Conservation (phyloP, 1,140 invertebrate genomes). For the Drosophila erecta region DNA sequence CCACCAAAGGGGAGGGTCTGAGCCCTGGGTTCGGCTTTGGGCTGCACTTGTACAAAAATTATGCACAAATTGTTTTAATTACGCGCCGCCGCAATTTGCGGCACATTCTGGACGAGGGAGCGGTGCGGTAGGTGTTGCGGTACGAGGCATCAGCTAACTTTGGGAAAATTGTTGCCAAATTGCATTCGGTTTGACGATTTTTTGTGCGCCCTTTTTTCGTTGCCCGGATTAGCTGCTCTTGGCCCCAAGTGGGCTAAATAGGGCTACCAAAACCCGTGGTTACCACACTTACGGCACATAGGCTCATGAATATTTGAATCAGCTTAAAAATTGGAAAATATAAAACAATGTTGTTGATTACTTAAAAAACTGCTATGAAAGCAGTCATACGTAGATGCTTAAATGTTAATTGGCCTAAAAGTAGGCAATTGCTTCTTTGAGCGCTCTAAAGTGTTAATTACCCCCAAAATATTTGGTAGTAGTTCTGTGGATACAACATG, state of each 20-base stretch:
- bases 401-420: not conserved
- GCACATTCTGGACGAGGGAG: conserved; percentile 11
- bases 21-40: conserved; percentile 55
- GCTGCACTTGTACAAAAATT: conserved; percentile 78
- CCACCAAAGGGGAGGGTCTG: conserved; percentile 34
- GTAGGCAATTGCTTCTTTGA: not conserved
- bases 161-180: conserved; percentile 77
- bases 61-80: conserved; percentile 81
- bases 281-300: too few species aligned
- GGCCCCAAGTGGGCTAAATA: conserved; percentile 31
- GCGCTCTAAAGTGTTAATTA: too few species aligned
- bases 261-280: conserved; percentile 7
- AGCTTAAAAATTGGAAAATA: not conserved
- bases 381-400: too few species aligned
- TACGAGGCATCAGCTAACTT: conserved; percentile 38
- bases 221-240: conserved; percentile 42
- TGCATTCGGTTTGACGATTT: conserved; percentile 57
- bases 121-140: not conserved
- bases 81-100: conserved; percentile 79
- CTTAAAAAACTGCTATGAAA: too few species aligned
- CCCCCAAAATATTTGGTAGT: not conserved
- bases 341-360: too few species aligned
- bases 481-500: too few species aligned
- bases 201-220: not conserved
- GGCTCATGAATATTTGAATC: not conserved